Percentiles rank a stretch among this genome's conserved stretches.
Evolutionary conservation across 2,888 invertebrate genomes (phyloP).

Genomic region (Hyalella azteca): DNA sequence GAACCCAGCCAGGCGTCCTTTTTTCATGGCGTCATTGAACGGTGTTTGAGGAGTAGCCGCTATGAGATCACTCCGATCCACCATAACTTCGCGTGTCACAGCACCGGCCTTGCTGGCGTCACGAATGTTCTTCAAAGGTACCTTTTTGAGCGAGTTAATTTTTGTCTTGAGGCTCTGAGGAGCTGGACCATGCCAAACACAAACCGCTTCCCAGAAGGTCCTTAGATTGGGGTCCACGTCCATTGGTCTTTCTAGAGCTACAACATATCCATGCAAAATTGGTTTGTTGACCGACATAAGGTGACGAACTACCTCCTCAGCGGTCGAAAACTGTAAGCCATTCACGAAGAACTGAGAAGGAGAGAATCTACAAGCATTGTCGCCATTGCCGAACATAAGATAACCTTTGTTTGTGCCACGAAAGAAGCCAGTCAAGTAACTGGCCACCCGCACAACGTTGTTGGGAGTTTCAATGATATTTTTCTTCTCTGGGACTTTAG

Average conservation of each 20-base stretch:
- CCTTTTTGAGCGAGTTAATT: conserved; percentile 2
- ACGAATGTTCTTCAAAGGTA: not conserved
- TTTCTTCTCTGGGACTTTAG: not conserved
- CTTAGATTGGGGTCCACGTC: not conserved
- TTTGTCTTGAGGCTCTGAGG: not conserved
- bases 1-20: not conserved
- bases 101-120: not conserved
- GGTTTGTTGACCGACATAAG: not conserved
- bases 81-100: not conserved
- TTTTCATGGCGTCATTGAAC: not conserved
- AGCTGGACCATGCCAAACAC: conserved; percentile 19
- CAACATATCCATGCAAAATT: conserved; percentile 1
- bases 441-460: not conserved
- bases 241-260: not conserved
- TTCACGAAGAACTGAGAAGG: not conserved
- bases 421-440: not conserved
- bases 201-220: not conserved
- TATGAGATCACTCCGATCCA: conserved; percentile 1
- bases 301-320: not conserved
- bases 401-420: not conserved
- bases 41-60: not conserved
- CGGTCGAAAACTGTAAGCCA: not conserved
- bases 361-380: conserved; percentile 1
- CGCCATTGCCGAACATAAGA: not conserved
- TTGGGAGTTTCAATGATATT: not conserved